phyloP scores from a whole-genome alignment of 2,888 invertebrate genomes.

The Cabera pusaria region DNA sequence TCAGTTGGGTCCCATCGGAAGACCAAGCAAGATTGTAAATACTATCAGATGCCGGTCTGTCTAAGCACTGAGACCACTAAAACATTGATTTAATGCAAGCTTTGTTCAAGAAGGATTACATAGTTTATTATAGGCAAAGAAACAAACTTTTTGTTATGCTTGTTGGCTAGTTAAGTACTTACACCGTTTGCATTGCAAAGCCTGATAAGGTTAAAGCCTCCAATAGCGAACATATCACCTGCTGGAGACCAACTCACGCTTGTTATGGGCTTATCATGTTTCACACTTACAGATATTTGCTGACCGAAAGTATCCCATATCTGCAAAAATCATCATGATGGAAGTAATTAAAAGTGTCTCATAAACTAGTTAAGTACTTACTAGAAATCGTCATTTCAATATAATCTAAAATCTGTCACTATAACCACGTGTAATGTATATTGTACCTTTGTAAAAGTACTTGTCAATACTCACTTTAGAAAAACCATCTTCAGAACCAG shows the following conservation, averaged over 20 bases:
- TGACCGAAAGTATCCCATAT: constrained; percentile 97
- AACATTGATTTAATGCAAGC: constrained; percentile 14
- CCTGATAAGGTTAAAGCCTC: constrained; percentile 95
- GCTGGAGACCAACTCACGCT: constrained; percentile 95
- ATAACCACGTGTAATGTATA: too few species aligned
- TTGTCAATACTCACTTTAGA: constrained; percentile 89
- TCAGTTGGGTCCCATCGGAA: constrained; percentile 96
- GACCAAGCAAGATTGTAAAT: constrained; percentile 97
- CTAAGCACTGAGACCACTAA: constrained; percentile 97
- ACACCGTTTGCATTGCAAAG: constrained; percentile 97
- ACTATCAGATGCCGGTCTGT: constrained; percentile 94
- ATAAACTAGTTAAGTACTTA: too few species aligned
- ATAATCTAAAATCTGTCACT: too few species aligned
- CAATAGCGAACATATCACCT: constrained; percentile 95
- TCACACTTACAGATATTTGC: constrained; percentile 91
- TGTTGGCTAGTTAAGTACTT: constrained; percentile 63
- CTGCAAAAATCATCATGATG: constrained; percentile 48
- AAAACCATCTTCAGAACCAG: constrained; percentile 97
- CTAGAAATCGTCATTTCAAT: too few species aligned
- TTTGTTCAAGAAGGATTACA: background rate
- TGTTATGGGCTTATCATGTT: constrained; percentile 96
- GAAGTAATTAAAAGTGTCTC: too few species aligned
- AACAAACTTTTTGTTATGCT: too few species aligned
- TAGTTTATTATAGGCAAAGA: too few species aligned
- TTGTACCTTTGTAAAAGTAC: too few species aligned